Evolutionary conservation across 1,140 invertebrate genomes (phyloP).

Genomic region (Lucilia sericata): DNA sequence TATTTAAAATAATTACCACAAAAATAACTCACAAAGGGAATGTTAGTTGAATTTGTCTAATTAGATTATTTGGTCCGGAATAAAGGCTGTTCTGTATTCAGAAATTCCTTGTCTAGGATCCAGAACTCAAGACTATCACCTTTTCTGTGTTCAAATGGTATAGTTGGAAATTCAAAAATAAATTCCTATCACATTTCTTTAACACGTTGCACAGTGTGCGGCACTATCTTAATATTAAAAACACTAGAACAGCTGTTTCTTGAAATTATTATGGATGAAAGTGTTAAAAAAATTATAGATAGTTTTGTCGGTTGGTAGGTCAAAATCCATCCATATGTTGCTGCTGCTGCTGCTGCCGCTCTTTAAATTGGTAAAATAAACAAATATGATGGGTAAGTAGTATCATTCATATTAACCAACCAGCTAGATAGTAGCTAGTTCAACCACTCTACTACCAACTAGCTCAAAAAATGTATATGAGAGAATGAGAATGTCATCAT

Average conservation of each 20-base stretch:
- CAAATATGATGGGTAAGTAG: neutral
- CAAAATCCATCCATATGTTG: neutral
- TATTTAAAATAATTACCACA: no score
- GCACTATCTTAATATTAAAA: neutral
- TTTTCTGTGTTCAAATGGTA: no score
- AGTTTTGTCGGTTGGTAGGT: slow-evolving; percentile 14
- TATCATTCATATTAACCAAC: neutral
- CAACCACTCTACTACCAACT: no score
- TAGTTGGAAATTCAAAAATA: neutral
- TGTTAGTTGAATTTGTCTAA: no score
- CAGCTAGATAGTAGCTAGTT: neutral
- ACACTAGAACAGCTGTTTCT: neutral
- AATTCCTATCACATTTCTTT: no score
- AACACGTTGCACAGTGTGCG: neutral
- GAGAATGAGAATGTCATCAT: neutral
- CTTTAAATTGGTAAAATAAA: neutral
- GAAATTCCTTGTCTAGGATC: no score
- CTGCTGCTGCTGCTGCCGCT: no score
- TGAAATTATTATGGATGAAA: neutral
- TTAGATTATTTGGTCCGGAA: no score
- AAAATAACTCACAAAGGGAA: no score
- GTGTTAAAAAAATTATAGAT: neutral
- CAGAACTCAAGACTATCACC: no score
- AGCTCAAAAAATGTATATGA: neutral
- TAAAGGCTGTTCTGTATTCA: no score